Evolutionary conservation across 1,140 invertebrate genomes (phyloP).

Genomic region (Polypedilum vanderplanki): DNA sequence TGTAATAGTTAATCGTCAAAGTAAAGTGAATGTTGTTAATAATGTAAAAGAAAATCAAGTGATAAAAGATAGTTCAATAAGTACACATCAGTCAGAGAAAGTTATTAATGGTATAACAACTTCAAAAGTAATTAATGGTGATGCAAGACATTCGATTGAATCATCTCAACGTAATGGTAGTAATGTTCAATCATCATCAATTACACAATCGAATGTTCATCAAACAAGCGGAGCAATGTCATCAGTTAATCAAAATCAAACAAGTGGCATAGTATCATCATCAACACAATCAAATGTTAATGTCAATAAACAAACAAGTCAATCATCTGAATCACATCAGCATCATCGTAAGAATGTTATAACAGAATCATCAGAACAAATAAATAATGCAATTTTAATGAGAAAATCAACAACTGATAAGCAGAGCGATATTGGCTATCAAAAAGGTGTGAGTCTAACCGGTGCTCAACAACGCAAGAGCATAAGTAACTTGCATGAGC

Average conservation of each 20-base stretch:
- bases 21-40: conserved; percentile 12
- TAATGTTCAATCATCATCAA: background rate
- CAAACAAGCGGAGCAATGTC: background rate
- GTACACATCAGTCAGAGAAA: background rate
- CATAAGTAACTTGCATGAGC: conserved; percentile 65
- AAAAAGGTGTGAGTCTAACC: conserved; percentile 63
- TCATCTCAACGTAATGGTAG: background rate
- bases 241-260: background rate
- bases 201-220: background rate
- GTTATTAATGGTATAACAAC: background rate
- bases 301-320: background rate
- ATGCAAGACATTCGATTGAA: background rate
- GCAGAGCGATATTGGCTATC: conserved; percentile 47
- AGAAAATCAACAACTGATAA: conserved; percentile 53
- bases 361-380: conserved; percentile 57
- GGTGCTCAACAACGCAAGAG: conserved; percentile 71
- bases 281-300: background rate
- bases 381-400: conserved; percentile 67
- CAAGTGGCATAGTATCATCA: background rate
- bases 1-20: background rate
- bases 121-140: background rate
- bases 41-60: background rate
- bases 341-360: conserved; percentile 67
- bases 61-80: background rate
- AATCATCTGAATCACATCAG: conserved; percentile 35